A percentile compares a stretch with the other conserved stretches of the same genome.
phyloP scores from a whole-genome alignment of 2,888 invertebrate genomes.

The Scaptomyza cyrtandrae region DNA sequence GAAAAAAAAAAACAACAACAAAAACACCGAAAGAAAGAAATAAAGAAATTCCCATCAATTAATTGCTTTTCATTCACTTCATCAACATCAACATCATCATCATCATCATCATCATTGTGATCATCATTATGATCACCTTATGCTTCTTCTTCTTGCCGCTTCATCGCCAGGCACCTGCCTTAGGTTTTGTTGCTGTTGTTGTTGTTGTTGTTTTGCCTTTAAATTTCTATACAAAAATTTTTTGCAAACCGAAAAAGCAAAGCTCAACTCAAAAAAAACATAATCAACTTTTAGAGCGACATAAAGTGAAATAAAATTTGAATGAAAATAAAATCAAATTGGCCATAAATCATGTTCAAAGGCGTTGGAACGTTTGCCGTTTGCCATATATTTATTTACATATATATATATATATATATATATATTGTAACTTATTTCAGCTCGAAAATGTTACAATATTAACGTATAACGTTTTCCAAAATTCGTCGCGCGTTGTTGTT shows the following conservation, averaged over 20 bases:
- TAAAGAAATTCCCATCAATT: slow-evolving; percentile 79
- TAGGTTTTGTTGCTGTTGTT: slow-evolving; percentile 16
- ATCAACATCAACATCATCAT: neutral
- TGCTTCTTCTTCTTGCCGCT: neutral
- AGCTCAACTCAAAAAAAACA: neutral
- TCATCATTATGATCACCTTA: slow-evolving; percentile 5
- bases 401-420: no score
- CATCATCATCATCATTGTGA: neutral
- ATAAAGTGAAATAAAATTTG: slow-evolving; percentile 71
- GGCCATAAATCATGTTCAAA: slow-evolving; percentile 77
- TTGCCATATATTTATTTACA: slow-evolving; percentile 34
- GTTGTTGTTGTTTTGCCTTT: slow-evolving; percentile 38
- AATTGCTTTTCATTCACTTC: slow-evolving; percentile 52
- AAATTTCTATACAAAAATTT: slow-evolving; percentile 63
- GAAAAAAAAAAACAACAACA: slow-evolving; percentile 17
- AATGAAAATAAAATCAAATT: slow-evolving; percentile 76
- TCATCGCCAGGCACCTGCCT: neutral
- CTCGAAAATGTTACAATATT: neutral
- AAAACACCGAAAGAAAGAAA: slow-evolving; percentile 33
- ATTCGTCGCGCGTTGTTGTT: neutral
- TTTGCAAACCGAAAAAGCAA: slow-evolving; percentile 37
- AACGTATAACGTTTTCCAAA: slow-evolving; percentile 40
- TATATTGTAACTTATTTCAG: neutral
- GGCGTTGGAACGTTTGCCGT: slow-evolving; percentile 61
- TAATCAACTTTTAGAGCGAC: slow-evolving; percentile 15